A percentile compares a stretch with the other conserved stretches of the same genome.
Evolutionary conservation across 2,797 vertebrate species (phyloP).

Genomic region (Fratercula arctica): DNA sequence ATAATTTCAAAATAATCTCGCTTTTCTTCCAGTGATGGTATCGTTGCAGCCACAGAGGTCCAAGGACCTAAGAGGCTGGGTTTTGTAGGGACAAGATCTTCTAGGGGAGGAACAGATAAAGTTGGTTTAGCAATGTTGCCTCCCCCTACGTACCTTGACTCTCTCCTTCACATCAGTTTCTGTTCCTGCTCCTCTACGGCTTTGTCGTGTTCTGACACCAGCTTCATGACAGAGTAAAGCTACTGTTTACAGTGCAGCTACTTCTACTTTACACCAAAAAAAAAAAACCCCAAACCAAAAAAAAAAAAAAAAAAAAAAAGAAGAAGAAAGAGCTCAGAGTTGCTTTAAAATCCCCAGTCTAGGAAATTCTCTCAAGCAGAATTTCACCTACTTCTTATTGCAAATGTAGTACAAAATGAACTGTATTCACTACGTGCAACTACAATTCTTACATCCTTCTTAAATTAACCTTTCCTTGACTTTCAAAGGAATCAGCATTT

Average conservation of each 20-base stretch:
- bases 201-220: conserved; percentile 11
- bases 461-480: background rate
- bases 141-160: background rate
- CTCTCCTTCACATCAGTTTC: background rate
- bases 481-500: conserved; percentile 6
- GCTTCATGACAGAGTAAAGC: background rate
- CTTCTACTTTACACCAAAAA: background rate
- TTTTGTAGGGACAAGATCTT: background rate
- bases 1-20: background rate
- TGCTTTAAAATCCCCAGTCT: conserved; percentile 7
- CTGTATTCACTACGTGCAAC: background rate
- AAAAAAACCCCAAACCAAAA: background rate
- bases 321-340: background rate
- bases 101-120: background rate
- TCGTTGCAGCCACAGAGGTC: background rate
- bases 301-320: background rate
- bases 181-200: background rate
- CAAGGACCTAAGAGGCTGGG: background rate
- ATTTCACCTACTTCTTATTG: background rate
- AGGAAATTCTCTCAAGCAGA: background rate
- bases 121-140: background rate
- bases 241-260: conserved; percentile 9
- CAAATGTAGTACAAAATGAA: background rate
- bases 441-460: background rate
- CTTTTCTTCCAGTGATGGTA: background rate